A percentile compares a stretch with the other conserved stretches of the same genome.
Conservation (phyloP, 2,888 invertebrate species). For the Mesoligia furuncula region DNA sequence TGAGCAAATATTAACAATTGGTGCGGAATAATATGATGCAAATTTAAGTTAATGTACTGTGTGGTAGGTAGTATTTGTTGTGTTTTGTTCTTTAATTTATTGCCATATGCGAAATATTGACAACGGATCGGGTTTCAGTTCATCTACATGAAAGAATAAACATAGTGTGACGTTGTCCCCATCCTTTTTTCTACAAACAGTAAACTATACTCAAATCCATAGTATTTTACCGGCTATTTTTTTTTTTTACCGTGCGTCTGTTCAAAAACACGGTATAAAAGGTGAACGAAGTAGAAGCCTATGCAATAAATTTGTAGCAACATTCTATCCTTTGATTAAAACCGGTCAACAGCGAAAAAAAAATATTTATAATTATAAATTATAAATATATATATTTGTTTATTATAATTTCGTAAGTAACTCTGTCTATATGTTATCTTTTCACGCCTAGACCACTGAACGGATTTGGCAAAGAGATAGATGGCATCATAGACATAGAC, state of each 20-base stretch:
- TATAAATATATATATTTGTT: no score
- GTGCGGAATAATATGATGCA: conserved; percentile 40
- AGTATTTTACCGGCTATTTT: not conserved
- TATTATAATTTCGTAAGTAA: no score
- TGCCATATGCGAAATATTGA: not conserved
- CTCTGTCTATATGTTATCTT: no score
- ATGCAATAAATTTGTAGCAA: no score
- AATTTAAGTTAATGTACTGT: conserved; percentile 1
- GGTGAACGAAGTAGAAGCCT: not conserved
- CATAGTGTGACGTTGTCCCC: not conserved
- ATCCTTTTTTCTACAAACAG: not conserved
- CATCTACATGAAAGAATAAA: not conserved
- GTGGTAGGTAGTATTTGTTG: not conserved
- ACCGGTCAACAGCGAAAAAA: no score
- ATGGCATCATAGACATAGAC: no score
- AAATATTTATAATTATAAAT: no score
- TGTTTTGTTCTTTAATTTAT: not conserved
- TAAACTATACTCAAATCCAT: not conserved
- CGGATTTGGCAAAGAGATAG: no score
- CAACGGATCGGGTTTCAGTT: not conserved
- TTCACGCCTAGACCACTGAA: no score
- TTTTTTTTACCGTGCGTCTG: not conserved
- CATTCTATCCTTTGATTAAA: no score
- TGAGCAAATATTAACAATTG: conserved; percentile 51
- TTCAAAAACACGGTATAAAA: not conserved